Evolutionary conservation across 2,113 vertebrate species (phyloP), one percentile per base, ranked within the genome.

Genomic region (Oryzias celebensis): DNA sequence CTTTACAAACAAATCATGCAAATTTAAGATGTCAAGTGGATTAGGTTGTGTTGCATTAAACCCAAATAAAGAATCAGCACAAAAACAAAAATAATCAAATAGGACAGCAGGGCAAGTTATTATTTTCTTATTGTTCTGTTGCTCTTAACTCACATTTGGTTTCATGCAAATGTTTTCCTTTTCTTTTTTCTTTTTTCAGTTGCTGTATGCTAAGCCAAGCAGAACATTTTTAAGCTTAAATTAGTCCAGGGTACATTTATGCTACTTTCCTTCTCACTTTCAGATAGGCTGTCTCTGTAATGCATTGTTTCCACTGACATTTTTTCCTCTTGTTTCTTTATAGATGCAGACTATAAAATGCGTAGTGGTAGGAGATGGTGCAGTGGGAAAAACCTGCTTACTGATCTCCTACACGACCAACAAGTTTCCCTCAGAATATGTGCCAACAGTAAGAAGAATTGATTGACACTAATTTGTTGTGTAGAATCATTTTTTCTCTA

Each of bases 331-430:
- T 55, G 46, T 51, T n/a, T 65, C 43, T 15, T 36, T 63, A 20
- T 42, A 92, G 90, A 98, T 98, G 97, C 97, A 98, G 94, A 98
- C 97, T 65, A 98, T 98, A 94, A 98, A 98, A 88, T 98, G 96
- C 75, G 96, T 98, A 59, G 97, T 98, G 58, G 97, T 98, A 64
- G 96, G 97, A 2, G 97, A 98, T 86, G 97, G 96, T 80, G 96
- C 97, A 17, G 96, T 98, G 71, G 97, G 97, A 94, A 98, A 98
- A 93, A 98, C 97, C 62, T 98, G 97, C 88, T 94, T 98, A 73
- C 91, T 98, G 88, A 98, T 98, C 89, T 98, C 97, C 75, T 98
- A 98, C 36, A 98, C 97, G 75, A 98, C 97, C 90, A 98, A 98
- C 89, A 98, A 98, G 89, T 98, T 98, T 74, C 97, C 96, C 12